A percentile compares a stretch with the other conserved stretches of the same genome.
phyloP scores from a whole-genome alignment of 1,140 invertebrate species.

The Hycleus phaleratus region DNA sequence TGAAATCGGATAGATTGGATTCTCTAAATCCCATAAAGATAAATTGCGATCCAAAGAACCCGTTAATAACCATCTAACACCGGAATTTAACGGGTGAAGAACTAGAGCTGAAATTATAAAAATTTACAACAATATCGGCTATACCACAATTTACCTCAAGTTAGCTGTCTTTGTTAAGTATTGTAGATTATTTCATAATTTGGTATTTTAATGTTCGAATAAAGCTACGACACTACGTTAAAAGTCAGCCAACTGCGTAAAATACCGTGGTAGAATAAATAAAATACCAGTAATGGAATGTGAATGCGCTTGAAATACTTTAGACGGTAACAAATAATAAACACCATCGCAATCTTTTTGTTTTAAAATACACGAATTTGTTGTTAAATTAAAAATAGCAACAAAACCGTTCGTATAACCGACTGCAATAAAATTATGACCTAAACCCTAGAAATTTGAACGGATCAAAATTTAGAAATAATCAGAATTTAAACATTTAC shows the following conservation, averaged over 20 bases:
- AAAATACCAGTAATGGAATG: conserved; percentile 26
- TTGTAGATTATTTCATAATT: no score
- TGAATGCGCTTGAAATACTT: conserved; percentile 21
- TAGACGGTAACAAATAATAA: conserved; percentile 19
- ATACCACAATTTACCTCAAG: no score
- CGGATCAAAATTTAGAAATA: not conserved
- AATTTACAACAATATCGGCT: no score
- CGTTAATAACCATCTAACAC: conserved; percentile 27
- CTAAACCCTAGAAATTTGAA: conserved; percentile 24
- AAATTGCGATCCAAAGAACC: conserved; percentile 24
- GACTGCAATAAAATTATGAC: conserved; percentile 30
- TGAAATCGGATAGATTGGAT: conserved; percentile 10
- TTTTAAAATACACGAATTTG: conserved; percentile 17
- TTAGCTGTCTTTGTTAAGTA: no score
- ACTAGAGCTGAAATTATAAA: conserved; percentile 8
- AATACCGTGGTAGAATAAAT: not conserved
- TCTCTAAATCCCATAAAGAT: conserved; percentile 30
- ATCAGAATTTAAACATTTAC: conserved; percentile 21
- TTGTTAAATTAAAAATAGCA: conserved; percentile 28
- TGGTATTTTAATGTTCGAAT: no score
- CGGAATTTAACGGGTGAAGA: conserved; percentile 23
- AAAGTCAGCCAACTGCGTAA: not conserved
- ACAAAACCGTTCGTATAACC: conserved; percentile 36
- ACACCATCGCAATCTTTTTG: conserved; percentile 9
- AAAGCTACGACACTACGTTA: not conserved